phyloP scores from a whole-genome alignment of 2,113 vertebrate species.

The Ptyas mucosa region DNA sequence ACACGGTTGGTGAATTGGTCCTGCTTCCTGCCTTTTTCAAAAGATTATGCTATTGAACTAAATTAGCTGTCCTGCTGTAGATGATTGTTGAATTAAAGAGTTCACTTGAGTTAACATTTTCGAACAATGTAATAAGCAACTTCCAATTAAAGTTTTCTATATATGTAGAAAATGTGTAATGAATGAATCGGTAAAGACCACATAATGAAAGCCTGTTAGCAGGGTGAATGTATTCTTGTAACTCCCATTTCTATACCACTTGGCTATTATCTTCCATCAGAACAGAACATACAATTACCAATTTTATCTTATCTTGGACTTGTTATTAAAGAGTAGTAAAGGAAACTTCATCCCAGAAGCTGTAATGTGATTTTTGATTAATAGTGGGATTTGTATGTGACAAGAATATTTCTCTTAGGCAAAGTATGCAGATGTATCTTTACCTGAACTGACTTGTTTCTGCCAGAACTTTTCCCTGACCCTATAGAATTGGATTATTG shows the following conservation, averaged over 20 bases:
- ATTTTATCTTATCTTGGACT: conserved; percentile 80
- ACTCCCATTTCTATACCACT: conserved; percentile 76
- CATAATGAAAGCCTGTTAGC: conserved; percentile 80
- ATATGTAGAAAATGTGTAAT: conserved; percentile 68
- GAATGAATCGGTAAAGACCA: conserved; percentile 73
- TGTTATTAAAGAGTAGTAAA: conserved; percentile 77
- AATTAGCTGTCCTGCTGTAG: conserved; percentile 48
- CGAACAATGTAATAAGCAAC: conserved; percentile 74
- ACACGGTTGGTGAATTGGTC: conserved; percentile 26
- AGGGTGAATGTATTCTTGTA: conserved; percentile 76
- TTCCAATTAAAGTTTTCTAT: conserved; percentile 79
- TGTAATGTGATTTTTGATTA: conserved; percentile 85
- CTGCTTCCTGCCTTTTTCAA: conserved; percentile 45
- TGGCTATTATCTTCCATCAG: conserved; percentile 77
- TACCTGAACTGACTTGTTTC: conserved; percentile 70
- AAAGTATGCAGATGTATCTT: conserved; percentile 60
- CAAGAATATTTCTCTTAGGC: conserved; percentile 80
- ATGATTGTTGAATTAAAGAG: conserved; percentile 62
- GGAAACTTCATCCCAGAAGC: conserved; percentile 77
- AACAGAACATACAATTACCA: conserved; percentile 79
- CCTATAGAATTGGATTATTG: conserved; percentile 43
- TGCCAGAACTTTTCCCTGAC: conserved; percentile 48
- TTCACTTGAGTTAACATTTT: conserved; percentile 67
- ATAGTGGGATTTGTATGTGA: conserved; percentile 79
- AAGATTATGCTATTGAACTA: conserved; percentile 54